A percentile compares a stretch with the other conserved stretches of the same genome.
These are phyloP conservation scores for Monarcha castaneiventris DNA, from an alignment of 2,113 vertebrate genomes.

Conservation along the genomic window DNA sequence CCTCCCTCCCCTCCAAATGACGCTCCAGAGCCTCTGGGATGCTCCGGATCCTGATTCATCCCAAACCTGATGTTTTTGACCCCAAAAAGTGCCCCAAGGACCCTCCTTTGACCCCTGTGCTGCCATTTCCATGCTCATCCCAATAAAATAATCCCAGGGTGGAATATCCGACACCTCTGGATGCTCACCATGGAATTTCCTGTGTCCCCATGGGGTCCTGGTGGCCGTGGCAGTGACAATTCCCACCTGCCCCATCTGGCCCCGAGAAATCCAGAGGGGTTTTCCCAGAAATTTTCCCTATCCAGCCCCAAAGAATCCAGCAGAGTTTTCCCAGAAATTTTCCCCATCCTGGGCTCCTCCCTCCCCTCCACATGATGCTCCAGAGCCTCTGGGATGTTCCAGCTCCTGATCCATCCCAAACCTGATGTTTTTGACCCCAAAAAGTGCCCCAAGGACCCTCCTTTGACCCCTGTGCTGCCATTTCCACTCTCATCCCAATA, in stretches of 20 bases:
- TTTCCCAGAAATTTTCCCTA: accelerated
- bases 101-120: accelerated
- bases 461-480: not conserved
- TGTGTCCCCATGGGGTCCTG: no score
- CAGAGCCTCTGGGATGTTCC: not conserved
- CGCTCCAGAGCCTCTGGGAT: not conserved
- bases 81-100: not conserved
- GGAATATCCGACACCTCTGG: no score
- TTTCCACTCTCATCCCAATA: not conserved
- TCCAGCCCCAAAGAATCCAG: no score
- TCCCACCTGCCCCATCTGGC: no score
- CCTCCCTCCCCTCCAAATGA: accelerated
- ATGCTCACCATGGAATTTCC: not conserved
- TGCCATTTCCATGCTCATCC: not conserved
- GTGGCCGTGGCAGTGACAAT: no score
- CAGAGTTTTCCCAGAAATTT: not conserved
- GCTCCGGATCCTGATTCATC: not conserved
- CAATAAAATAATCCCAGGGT: not conserved
- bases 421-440: no score
- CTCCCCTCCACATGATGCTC: accelerated
- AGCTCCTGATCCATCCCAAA: not conserved
- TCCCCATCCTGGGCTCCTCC: accelerated
- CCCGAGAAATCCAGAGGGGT: not conserved
- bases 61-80: not conserved
- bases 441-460: accelerated